Percentiles rank a stretch among this genome's conserved stretches.
phyloP scores from a whole-genome alignment of 2,888 invertebrate genomes.

The Listrodromus nycthemerus region DNA sequence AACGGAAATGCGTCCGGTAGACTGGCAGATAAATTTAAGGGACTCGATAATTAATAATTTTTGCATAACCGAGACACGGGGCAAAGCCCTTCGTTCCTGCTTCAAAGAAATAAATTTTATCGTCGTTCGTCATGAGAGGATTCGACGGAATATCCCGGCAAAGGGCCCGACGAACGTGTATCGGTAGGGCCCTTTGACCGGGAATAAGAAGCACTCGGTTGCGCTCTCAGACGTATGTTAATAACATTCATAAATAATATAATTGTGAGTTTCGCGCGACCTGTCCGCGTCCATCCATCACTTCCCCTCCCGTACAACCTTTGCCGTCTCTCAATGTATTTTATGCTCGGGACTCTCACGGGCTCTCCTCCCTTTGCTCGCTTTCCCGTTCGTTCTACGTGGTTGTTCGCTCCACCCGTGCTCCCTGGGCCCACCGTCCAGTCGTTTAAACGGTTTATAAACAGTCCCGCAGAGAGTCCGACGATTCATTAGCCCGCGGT shows the following conservation, averaged over 20 bases:
- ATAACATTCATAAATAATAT: constrained; percentile 69
- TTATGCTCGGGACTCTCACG: constrained; percentile 21
- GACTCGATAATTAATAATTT: constrained; percentile 1
- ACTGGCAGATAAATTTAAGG: neutral
- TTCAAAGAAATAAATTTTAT: neutral
- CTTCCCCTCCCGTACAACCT: constrained; percentile 56
- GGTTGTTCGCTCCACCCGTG: constrained; percentile 57
- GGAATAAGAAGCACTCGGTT: constrained; percentile 5
- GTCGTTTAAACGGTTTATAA: constrained; percentile 80
- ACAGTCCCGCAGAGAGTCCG: constrained; percentile 74
- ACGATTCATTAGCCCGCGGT: constrained; percentile 75
- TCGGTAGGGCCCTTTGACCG: constrained; percentile 21
- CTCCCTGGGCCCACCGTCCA: constrained; percentile 68
- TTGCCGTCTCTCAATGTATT: constrained; percentile 61
- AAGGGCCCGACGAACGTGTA: neutral
- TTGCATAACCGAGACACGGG: neutral
- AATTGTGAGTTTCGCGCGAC: constrained; percentile 72
- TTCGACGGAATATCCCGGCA: neutral
- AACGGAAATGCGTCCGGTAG: constrained; percentile 4
- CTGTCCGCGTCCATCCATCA: constrained; percentile 80
- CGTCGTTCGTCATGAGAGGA: neutral
- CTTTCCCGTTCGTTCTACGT: constrained; percentile 42
- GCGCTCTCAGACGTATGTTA: constrained; percentile 52
- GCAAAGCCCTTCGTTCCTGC: neutral
- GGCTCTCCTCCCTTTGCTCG: constrained; percentile 44